Conservation (phyloP, 2,888 invertebrate species). For the Cremastobaeus sp. region DNA sequence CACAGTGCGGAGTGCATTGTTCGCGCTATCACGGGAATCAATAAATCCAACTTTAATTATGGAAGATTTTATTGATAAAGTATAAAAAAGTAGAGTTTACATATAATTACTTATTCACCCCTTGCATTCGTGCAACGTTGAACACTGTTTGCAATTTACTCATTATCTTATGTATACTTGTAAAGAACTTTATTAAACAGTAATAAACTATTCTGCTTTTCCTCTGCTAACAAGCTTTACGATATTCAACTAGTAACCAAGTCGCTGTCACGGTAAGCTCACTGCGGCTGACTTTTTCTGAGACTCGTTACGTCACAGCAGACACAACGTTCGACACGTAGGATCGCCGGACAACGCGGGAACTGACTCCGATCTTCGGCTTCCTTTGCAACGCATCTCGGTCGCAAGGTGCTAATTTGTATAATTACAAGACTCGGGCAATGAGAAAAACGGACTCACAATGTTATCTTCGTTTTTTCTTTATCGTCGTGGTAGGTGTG, state of each 20-base stretch:
- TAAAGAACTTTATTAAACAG: conserved; percentile 51
- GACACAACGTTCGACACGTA: too few species aligned
- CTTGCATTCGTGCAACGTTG: conserved; percentile 22
- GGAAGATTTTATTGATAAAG: conserved; percentile 37
- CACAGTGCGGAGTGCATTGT: conserved; percentile 30
- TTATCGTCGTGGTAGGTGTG: conserved; percentile 39
- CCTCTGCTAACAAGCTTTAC: conserved; percentile 44
- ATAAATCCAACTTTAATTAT: conserved; percentile 46
- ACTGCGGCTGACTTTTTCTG: too few species aligned
- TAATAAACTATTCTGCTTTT: conserved; percentile 48
- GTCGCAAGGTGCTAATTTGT: conserved; percentile 31
- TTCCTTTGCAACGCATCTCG: too few species aligned
- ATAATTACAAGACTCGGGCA: conserved; percentile 17
- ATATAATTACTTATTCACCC: conserved; percentile 44
- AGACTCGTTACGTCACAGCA: too few species aligned
- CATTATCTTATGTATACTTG: conserved; percentile 53
- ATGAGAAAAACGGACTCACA: conserved; percentile 30
- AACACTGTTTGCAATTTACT: conserved; percentile 40
- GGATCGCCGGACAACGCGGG: too few species aligned
- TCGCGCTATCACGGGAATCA: conserved; percentile 36
- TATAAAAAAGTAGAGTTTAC: conserved; percentile 15
- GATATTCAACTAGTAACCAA: too few species aligned
- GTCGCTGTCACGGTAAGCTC: too few species aligned
- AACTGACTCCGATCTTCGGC: too few species aligned
- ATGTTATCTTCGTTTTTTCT: conserved; percentile 29